phyloP scores from a whole-genome alignment of 1,140 invertebrate genomes.

The Lanistes nyassanus region DNA sequence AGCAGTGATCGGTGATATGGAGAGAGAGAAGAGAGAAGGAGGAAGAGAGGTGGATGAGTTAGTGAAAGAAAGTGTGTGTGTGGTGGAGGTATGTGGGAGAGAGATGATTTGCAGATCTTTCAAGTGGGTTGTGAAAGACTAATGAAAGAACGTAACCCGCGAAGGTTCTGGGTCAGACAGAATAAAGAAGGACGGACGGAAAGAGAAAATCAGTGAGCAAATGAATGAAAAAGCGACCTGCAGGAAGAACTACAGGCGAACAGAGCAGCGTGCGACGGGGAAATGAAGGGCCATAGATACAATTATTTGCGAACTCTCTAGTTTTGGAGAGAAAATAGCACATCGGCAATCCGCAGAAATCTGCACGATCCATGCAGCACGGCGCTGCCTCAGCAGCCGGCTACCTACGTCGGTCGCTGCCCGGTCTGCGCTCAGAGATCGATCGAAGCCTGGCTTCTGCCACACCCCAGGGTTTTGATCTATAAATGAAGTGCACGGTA shows the following conservation, averaged over 20 bases:
- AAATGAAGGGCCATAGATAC: background rate
- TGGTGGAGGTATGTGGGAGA: background rate
- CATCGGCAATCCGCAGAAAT: too few relatives aligned
- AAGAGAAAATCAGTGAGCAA: background rate
- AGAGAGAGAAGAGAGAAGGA: conserved; percentile 11
- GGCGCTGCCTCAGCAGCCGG: background rate
- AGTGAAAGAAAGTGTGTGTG: conserved; percentile 1
- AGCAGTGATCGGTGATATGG: too few relatives aligned
- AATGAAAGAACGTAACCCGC: too few relatives aligned
- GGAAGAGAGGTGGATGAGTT: background rate
- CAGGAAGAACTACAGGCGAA: background rate
- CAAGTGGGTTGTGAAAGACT: too few relatives aligned
- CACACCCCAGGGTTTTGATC: background rate
- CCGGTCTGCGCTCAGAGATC: background rate
- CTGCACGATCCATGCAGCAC: too few relatives aligned
- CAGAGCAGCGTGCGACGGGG: background rate
- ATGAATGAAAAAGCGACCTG: background rate
- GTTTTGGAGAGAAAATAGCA: too few relatives aligned
- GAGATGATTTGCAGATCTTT: background rate
- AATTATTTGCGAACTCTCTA: too few relatives aligned
- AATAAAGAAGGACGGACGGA: too few relatives aligned
- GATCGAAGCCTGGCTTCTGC: background rate
- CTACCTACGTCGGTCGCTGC: too few relatives aligned
- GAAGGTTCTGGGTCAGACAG: too few relatives aligned
- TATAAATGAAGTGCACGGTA: conserved; percentile 2